Evolutionary conservation across 1,140 invertebrate species (phyloP), one percentile per base, ranked within the genome.

Genomic region (Drosophila subpulchrella): DNA sequence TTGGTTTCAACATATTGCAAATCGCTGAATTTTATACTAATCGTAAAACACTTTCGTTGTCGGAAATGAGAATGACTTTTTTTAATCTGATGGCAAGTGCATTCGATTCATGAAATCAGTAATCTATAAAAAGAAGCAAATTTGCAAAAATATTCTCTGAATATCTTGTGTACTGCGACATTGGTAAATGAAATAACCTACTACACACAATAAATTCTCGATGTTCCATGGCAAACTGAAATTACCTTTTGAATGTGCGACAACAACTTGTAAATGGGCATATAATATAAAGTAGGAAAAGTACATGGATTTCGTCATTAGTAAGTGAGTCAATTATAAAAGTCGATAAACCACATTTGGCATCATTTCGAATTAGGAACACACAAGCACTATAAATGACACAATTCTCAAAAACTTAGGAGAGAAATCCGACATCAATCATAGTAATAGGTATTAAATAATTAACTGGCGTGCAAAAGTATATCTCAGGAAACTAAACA

Each of bases 11-110:
- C 38, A 58, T 20, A 56, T 39, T 60, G 20, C 38, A 48, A 41
- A 51, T 54, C 61, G 11, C 53, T 57, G 30, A 38, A 46, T 72
- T 72, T 58, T 58, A 72, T 72, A 46, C 15, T 39, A 38, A 71
- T 73, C 32, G 47, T 72, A 13, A 51, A 71, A 36, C 65, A 48
- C 51, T 66, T 65, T 42, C 59, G 30, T 50, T 34, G 32, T 13
- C n/a, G 27, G 44, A 48, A 66, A 62, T 39, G 63, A 42, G 17
- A 32, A 39, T 57, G 57, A 20, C 13, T 13, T 11, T 46, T 46
- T 2, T 15, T 6, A 62, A 11, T 42, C 27, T 32, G 11, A 27
- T 15, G 27, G 46, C 63, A 62, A 67, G 36, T 67, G 63, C 59
- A 63, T 12, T 67, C 3, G 44, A 50, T 62, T 13, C n/a, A 62